Conservation (phyloP, 2,888 invertebrate species). For the Chaetogeoica ovagalla region DNA sequence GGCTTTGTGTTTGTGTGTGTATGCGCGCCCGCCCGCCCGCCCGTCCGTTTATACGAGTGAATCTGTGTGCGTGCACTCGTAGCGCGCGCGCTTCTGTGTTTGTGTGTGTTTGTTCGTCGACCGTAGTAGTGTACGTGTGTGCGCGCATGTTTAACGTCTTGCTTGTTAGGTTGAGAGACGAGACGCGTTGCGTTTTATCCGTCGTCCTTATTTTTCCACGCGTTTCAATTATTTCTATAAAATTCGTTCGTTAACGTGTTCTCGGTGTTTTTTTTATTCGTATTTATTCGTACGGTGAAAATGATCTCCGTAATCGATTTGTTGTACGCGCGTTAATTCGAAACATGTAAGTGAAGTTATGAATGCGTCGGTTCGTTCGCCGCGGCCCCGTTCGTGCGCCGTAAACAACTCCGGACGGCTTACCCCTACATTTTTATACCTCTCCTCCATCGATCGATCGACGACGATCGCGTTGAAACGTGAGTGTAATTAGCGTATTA, state of each 20-base stretch:
- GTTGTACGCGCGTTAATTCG: constrained; percentile 30
- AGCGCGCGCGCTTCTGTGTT: constrained; percentile 18
- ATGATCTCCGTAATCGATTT: constrained; percentile 11
- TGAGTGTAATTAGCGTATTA: constrained; percentile 25
- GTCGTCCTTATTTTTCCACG: not conserved
- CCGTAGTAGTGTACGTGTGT: not conserved
- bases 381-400: constrained; percentile 29
- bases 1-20: constrained; percentile 36
- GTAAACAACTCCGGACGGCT: constrained; percentile 47
- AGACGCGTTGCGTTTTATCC: constrained; percentile 10
- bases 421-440: constrained; percentile 39
- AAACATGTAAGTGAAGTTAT: constrained; percentile 35
- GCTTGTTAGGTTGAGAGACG: constrained; percentile 29
- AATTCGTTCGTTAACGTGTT: not conserved
- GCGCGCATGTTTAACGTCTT: constrained; percentile 30
- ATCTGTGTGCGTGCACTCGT: constrained; percentile 54
- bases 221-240: constrained; percentile 2
- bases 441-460: constrained; percentile 44
- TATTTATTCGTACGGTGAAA: not conserved
- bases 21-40: not conserved
- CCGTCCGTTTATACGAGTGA: constrained; percentile 52
- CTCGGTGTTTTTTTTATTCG: not conserved
- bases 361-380: constrained; percentile 31
- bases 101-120: constrained; percentile 21
- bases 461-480: constrained; percentile 38